Conservation (phyloP, 2,797 vertebrate species). For the Dallia pectoralis region DNA sequence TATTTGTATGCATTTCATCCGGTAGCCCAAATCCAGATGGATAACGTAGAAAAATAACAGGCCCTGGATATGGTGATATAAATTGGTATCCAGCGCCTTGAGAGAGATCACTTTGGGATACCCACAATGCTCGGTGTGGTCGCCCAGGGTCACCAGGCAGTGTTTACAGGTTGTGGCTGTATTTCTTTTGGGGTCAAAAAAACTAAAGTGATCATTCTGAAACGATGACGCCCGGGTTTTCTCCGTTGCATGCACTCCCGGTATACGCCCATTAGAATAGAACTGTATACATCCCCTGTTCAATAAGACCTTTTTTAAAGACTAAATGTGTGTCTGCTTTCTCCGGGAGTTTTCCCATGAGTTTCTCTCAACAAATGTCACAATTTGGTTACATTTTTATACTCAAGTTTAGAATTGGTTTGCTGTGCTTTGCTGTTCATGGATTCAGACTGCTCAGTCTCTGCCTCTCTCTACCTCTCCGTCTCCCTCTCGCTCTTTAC, state of each 20-base stretch:
- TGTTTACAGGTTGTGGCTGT: conserved; percentile 68
- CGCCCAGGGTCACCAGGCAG: conserved; percentile 49
- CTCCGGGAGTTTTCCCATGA: neutral
- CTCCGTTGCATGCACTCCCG: neutral
- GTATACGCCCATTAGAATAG: neutral
- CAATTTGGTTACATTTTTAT: neutral
- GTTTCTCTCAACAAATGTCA: neutral
- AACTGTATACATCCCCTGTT: conserved; percentile 7
- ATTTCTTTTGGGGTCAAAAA: conserved; percentile 34
- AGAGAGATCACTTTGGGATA: conserved; percentile 55
- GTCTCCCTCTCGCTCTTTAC: too few relatives aligned
- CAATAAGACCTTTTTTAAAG: conserved; percentile 6
- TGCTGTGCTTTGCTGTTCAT: conserved; percentile 55
- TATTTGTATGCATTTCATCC: too few relatives aligned
- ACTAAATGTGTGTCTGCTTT: neutral
- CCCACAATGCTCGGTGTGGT: conserved; percentile 43
- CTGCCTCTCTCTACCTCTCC: too few relatives aligned
- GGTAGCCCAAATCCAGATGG: too few relatives aligned
- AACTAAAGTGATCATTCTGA: conserved; percentile 18
- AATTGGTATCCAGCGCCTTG: conserved; percentile 73
- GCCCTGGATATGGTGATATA: conserved; percentile 35
- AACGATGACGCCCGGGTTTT: conserved; percentile 5
- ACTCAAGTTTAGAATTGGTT: conserved; percentile 42
- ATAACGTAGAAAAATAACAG: too few relatives aligned
- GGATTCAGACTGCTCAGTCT: conserved; percentile 13